phyloP scores from a whole-genome alignment of 2,113 vertebrate species.

The Epinephelus fuscoguttatus region DNA sequence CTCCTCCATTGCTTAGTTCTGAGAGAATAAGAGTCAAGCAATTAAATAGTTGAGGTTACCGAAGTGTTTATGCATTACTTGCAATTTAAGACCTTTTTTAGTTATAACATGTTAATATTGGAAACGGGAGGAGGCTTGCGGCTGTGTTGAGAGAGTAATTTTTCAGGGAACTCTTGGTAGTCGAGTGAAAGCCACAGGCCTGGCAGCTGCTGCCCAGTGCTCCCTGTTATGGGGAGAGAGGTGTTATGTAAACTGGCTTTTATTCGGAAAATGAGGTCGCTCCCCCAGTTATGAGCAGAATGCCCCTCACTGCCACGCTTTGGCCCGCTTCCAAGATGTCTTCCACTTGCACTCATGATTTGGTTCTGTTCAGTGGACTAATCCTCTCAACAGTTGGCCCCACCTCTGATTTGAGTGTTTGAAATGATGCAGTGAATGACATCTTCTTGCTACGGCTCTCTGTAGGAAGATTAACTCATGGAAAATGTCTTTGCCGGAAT shows the following conservation, averaged over 20 bases:
- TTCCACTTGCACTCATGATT: slow-evolving; percentile 74
- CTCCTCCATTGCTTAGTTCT: slow-evolving; percentile 14
- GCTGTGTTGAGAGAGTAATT: slow-evolving; percentile 50
- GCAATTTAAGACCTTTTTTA: slow-evolving; percentile 35
- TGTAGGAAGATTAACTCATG: slow-evolving; percentile 72
- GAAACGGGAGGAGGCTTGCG: slow-evolving; percentile 46
- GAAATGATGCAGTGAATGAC: slow-evolving; percentile 61
- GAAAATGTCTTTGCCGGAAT: slow-evolving; percentile 78
- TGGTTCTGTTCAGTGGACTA: slow-evolving; percentile 62
- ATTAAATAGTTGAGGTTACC: slow-evolving; percentile 43
- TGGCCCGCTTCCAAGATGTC: slow-evolving; percentile 75
- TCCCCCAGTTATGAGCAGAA: slow-evolving; percentile 80
- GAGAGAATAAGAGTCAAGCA: slow-evolving; percentile 1
- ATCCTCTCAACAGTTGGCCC: slow-evolving; percentile 58
- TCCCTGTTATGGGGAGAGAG: slow-evolving; percentile 72
- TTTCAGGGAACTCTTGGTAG: slow-evolving; percentile 59
- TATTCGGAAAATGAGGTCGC: slow-evolving; percentile 81
- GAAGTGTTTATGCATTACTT: slow-evolving; percentile 54
- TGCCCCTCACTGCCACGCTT: slow-evolving; percentile 67
- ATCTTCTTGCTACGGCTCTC: slow-evolving; percentile 38
- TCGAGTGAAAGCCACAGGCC: slow-evolving; percentile 67
- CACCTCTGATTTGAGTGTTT: slow-evolving; percentile 60
- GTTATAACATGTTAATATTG: slow-evolving; percentile 51
- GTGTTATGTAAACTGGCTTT: slow-evolving; percentile 83
- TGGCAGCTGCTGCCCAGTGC: slow-evolving; percentile 77